Conservation (phyloP, 2,797 vertebrate species). For the Phrynocephalus forsythii region DNA sequence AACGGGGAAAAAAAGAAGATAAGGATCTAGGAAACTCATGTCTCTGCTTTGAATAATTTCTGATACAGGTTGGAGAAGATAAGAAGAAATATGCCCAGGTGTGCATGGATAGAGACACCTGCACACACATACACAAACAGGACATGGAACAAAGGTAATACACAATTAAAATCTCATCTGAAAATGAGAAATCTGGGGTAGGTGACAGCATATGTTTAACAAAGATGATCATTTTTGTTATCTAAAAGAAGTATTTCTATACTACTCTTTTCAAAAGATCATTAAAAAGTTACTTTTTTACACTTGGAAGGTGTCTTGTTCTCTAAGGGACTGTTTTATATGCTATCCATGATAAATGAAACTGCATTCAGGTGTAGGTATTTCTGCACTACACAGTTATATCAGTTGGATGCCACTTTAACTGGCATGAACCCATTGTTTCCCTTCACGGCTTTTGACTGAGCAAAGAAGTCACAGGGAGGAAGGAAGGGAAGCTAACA, state of each 20-base stretch:
- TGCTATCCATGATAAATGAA: background rate
- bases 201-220: background rate
- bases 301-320: background rate
- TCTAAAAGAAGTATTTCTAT: background rate
- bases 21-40: slow-evolving; percentile 40
- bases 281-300: background rate
- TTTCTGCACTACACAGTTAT: too few relatives aligned
- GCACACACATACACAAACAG: background rate
- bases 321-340: background rate
- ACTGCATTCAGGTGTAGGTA: background rate
- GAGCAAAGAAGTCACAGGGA: too few relatives aligned
- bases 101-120: too few relatives aligned
- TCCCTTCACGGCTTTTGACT: too few relatives aligned
- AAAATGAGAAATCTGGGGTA: too few relatives aligned
- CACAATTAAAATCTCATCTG: slow-evolving; percentile 1
- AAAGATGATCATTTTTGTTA: background rate
- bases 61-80: slow-evolving; percentile 29
- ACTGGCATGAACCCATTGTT: too few relatives aligned
- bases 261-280: background rate
- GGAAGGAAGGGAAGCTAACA: too few relatives aligned
- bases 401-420: too few relatives aligned
- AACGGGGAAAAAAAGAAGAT: slow-evolving; percentile 41
- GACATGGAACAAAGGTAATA: background rate
- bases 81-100: slow-evolving; percentile 21
- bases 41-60: slow-evolving; percentile 43